Conservation (phyloP, 2,888 invertebrate genomes). For the Pyrocoelia pectoralis region DNA sequence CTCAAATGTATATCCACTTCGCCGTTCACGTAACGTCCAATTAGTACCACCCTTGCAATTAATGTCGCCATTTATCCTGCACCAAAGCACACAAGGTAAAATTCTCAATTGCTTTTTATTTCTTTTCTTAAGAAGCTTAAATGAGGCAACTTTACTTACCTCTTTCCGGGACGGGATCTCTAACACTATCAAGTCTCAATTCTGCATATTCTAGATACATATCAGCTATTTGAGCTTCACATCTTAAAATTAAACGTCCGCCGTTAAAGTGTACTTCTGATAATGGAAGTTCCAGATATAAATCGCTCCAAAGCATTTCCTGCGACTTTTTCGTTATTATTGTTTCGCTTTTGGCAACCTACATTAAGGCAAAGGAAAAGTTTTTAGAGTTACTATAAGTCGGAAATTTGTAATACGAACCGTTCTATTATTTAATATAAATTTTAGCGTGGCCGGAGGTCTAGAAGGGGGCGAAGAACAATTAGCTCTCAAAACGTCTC, state of each 20-base stretch:
- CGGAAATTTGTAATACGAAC: constrained; percentile 49
- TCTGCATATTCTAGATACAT: constrained; percentile 75
- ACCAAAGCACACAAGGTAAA: not conserved
- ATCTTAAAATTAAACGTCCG: constrained; percentile 74
- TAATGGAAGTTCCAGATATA: constrained; percentile 66
- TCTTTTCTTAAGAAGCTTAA: not conserved
- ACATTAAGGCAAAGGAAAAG: constrained; percentile 13
- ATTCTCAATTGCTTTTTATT: not conserved
- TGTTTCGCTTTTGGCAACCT: constrained; percentile 53
- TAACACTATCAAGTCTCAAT: constrained; percentile 73
- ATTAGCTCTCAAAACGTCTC: constrained; percentile 78
- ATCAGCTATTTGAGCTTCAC: constrained; percentile 74
- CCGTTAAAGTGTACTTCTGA: constrained; percentile 67
- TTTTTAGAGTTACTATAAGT: constrained; percentile 1
- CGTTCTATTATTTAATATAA: constrained; percentile 79
- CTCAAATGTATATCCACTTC: not conserved
- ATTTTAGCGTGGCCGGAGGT: constrained; percentile 77
- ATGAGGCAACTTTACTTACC: constrained; percentile 65
- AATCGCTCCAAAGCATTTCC: constrained; percentile 66
- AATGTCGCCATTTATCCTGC: not conserved
- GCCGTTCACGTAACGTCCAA: not conserved
- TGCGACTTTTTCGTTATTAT: constrained; percentile 60
- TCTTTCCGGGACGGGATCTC: constrained; percentile 82
- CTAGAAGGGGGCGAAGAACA: constrained; percentile 79
- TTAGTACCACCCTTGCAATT: not conserved